These are phyloP conservation scores for Sphecodes monilicornis DNA, from an alignment of 2,888 invertebrate genomes.

Conservation along the genomic window DNA sequence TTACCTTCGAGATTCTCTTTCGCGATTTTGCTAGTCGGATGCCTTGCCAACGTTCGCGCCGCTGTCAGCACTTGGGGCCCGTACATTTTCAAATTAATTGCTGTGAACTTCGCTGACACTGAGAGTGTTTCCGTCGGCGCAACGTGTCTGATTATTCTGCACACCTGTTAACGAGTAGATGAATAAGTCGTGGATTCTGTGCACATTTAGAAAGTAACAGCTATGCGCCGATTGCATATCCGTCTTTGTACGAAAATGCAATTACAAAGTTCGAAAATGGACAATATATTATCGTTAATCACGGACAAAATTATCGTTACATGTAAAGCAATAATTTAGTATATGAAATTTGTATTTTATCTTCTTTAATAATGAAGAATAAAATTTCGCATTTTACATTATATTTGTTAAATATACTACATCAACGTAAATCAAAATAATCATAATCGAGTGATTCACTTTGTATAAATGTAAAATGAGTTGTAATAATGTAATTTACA, in stretches of 20 bases:
- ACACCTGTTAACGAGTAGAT: conserved; percentile 89
- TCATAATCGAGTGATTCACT: too few species aligned
- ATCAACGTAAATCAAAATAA: too few species aligned
- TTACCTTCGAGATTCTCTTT: conserved; percentile 96
- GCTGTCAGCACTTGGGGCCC: conserved; percentile 98
- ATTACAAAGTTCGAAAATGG: not conserved
- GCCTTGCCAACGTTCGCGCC: conserved; percentile 95
- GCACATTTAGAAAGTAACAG: not conserved
- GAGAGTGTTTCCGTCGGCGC: conserved; percentile 97
- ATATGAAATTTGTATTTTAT: too few species aligned
- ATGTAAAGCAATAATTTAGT: too few species aligned
- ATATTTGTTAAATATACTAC: too few species aligned
- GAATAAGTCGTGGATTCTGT: not conserved
- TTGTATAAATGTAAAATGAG: too few species aligned
- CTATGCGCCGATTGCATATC: not conserved
- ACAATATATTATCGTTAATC: not conserved
- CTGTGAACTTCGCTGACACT: conserved; percentile 98
- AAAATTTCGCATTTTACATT: too few species aligned
- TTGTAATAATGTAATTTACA: too few species aligned
- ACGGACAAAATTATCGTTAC: not conserved
- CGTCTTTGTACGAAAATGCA: not conserved
- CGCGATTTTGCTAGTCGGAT: conserved; percentile 97
- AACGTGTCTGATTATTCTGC: conserved; percentile 98
- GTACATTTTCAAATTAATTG: conserved; percentile 97
- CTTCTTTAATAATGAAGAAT: too few species aligned